Evolutionary conservation across 2,113 vertebrate genomes (phyloP).

Genomic region (Tyrannus savana): DNA sequence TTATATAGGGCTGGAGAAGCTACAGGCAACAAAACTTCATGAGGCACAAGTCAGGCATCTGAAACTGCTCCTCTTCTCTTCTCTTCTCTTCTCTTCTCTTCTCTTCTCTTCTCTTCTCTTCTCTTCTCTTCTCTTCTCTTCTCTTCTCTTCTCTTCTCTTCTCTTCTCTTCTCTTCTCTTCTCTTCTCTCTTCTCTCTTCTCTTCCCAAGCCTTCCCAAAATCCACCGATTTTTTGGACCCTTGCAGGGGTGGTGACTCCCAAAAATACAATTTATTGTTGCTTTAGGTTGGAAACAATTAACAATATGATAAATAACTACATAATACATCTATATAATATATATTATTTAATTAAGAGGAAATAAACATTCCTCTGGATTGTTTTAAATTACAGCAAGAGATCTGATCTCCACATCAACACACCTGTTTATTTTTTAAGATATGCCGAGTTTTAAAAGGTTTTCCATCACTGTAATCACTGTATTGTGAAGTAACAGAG

Average conservation of each 20-base stretch:
- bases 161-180: too few species aligned
- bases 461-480: neutral
- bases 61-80: neutral
- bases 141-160: too few species aligned
- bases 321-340: neutral
- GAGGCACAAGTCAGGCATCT: neutral
- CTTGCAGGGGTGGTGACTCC: neutral
- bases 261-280: slow-evolving; percentile 48
- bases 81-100: too few species aligned
- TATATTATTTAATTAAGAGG: neutral
- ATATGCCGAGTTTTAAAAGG: neutral
- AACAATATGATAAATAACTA: neutral
- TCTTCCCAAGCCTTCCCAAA: neutral
- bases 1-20: neutral
- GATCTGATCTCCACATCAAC: neutral
- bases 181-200: neutral
- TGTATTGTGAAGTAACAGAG: neutral
- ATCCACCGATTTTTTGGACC: too few species aligned
- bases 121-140: too few species aligned
- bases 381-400: neutral
- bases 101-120: too few species aligned
- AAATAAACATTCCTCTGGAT: neutral
- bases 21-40: neutral
- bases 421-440: neutral
- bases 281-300: slow-evolving; percentile 25